Evolutionary conservation across 1,140 invertebrate species (phyloP).

Genomic region (Drosophila pandora): DNA sequence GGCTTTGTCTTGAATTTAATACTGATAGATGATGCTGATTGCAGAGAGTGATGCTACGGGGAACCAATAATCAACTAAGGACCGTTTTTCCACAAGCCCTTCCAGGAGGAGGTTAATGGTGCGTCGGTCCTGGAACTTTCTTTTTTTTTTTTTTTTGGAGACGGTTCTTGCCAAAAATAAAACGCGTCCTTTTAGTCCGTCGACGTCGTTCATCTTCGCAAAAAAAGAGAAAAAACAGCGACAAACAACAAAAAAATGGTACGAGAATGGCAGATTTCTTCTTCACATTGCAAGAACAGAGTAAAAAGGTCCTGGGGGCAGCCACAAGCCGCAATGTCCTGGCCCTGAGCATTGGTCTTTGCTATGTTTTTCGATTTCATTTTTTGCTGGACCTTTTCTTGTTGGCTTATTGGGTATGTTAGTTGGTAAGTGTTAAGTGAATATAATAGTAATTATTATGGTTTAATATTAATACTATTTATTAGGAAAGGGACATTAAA

Average conservation of each 20-base stretch:
- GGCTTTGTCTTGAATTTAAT: conserved; percentile 66
- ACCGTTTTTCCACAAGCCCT: conserved; percentile 66
- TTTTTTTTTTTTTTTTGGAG: conserved; percentile 18
- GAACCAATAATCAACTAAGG: conserved; percentile 74
- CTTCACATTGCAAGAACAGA: neutral
- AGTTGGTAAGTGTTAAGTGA: neutral
- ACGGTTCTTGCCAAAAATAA: conserved; percentile 54
- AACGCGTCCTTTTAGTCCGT: conserved; percentile 39
- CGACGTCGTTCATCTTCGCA: conserved; percentile 30
- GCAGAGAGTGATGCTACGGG: conserved; percentile 71
- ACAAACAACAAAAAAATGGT: neutral
- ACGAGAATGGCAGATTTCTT: conserved; percentile 19
- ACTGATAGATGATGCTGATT: conserved; percentile 80
- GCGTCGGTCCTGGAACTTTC: conserved; percentile 50
- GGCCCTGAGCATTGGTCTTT: conserved; percentile 42
- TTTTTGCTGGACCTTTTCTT: conserved; percentile 25
- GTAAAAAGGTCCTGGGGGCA: conserved; percentile 7
- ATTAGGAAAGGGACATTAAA: too few species aligned
- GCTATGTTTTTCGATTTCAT: conserved; percentile 51
- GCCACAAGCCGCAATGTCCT: conserved; percentile 70
- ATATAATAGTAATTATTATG: neutral
- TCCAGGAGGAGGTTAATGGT: conserved; percentile 47
- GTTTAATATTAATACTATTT: too few species aligned
- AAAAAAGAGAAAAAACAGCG: conserved; percentile 38
- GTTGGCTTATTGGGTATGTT: conserved; percentile 8